Evolutionary conservation across 2,888 invertebrate species (phyloP), one percentile per base, ranked within the genome.

Genomic region (Calephelis perditalis): DNA sequence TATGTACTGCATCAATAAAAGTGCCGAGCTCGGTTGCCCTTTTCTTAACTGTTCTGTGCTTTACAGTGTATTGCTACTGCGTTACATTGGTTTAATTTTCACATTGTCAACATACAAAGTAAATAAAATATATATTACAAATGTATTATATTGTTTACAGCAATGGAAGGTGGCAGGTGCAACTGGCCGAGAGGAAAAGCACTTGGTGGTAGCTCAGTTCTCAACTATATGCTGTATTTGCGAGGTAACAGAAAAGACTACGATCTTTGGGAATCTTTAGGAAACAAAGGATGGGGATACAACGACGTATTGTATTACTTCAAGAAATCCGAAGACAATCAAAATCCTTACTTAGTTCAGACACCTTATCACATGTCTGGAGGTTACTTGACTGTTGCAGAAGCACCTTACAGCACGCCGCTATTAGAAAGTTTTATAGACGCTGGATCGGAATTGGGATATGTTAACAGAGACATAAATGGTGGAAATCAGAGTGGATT

Each of bases 101-200:
- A 26, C 3, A 26, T 26, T 26, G 26, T 26, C 3, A 0, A 26
- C 26, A 26, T 26, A 26, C 3, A 26, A 26, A 1, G 26, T 1
- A 26, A 26, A 26, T 26, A 4, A 26, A 26, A 26, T 26, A 2
- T 2, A 1, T 26, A 26, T 26, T 26, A 26, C 26, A 26, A 26
- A 26, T 26, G 37, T 11, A 57, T 26, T 12, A 8, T 36, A n/a
- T 57, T 64, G 52, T 68, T 90, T 90, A 43, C 83, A 96, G 96
- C 95, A 6, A 96, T 97, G 96, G 94, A 94, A 72, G 93, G 94
- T 45, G 94, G 94, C 7, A 92, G 97, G 43, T 97, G 97, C 79
- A 97, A 97, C 81, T 97, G 97, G 97, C 97, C 97, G 0, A 91
- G 98, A 26, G 98, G 98, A 0, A 98, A 97, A 81, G 97, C 97